Conservation (phyloP, 2,113 vertebrate genomes). For the Benitochromis conjunctus region DNA sequence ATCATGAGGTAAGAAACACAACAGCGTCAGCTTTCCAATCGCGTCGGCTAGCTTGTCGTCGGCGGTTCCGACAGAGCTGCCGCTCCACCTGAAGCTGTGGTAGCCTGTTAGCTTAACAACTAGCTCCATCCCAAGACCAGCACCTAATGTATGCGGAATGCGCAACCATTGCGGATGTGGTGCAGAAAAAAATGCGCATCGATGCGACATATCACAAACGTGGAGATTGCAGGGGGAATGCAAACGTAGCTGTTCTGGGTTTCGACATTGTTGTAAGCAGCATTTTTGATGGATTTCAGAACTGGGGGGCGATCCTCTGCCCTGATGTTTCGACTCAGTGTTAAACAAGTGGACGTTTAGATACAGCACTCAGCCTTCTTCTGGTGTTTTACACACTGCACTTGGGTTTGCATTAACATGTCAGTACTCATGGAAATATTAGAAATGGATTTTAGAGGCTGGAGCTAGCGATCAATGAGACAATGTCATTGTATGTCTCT, state of each 20-base stretch:
- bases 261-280: neutral
- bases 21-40: neutral
- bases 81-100: neutral
- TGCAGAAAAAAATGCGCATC: constrained; percentile 73
- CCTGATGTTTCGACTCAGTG: constrained; percentile 21
- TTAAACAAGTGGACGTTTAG: constrained; percentile 8
- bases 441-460: neutral
- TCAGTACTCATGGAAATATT: neutral
- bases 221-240: neutral
- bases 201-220: constrained; percentile 59
- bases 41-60: neutral
- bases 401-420: neutral
- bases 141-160: constrained; percentile 75
- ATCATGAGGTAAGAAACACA: constrained; percentile 53
- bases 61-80: neutral
- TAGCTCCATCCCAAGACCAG: constrained; percentile 48
- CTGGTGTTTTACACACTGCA: neutral
- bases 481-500: neutral
- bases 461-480: neutral
- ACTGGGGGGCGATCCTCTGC: constrained; percentile 10
- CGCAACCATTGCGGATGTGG: constrained; percentile 77
- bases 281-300: constrained; percentile 48
- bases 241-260: neutral
- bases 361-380: neutral
- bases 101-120: constrained; percentile 32